Evolutionary conservation across 2,888 invertebrate species (phyloP).

Genomic region (Tolmerus cingulatus): DNA sequence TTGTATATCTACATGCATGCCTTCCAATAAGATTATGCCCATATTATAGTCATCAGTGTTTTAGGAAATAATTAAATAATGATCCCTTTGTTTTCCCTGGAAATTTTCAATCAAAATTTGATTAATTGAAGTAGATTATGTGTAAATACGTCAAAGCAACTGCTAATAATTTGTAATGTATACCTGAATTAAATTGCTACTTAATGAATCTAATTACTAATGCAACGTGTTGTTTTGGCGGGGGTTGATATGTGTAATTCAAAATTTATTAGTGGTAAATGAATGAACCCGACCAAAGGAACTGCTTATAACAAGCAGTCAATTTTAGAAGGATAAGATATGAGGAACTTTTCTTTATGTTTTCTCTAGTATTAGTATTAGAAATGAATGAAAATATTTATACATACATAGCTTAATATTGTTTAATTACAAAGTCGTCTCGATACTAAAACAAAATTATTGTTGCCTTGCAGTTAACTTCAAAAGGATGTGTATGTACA

Average conservation of each 20-base stretch:
- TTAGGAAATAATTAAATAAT: background rate
- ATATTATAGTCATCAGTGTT: background rate
- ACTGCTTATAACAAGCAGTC: background rate
- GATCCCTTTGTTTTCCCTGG: background rate
- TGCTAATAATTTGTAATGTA: background rate
- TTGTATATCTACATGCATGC: background rate
- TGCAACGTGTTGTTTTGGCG: no score
- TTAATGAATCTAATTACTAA: background rate
- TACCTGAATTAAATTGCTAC: background rate
- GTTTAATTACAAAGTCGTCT: no score
- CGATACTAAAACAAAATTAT: no score
- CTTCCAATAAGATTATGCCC: background rate
- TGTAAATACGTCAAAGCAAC: background rate
- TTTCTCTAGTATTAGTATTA: no score
- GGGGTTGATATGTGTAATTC: background rate
- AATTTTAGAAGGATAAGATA: no score
- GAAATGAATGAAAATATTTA: no score
- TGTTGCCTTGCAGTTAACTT: no score
- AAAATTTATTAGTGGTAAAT: background rate
- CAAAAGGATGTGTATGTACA: no score
- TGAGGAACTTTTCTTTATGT: no score
- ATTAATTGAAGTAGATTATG: background rate
- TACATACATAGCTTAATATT: no score
- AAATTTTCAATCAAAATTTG: background rate
- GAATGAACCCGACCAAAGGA: background rate